These are phyloP conservation scores for Xenops minutus DNA, from an alignment of 2,797 vertebrate species.

Conservation along the genomic window DNA sequence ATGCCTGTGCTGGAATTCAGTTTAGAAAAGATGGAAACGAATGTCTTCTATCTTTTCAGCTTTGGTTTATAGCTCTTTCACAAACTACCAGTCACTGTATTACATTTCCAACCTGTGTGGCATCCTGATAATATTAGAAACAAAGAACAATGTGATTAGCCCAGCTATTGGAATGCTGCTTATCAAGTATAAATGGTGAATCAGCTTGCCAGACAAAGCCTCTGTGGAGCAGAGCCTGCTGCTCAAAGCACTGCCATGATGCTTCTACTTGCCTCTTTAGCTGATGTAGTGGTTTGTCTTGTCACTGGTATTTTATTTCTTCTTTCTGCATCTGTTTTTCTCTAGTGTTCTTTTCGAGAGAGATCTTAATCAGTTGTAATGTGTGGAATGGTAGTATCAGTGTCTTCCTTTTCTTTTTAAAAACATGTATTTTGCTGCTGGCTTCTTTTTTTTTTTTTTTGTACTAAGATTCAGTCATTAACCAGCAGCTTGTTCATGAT, in stretches of 20 bases:
- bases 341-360: neutral
- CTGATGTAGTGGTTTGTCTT: neutral
- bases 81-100: neutral
- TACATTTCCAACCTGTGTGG: neutral
- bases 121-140: neutral
- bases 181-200: neutral
- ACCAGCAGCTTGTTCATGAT: neutral
- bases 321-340: neutral
- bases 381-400: neutral
- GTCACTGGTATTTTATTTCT: neutral
- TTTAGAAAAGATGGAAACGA: neutral
- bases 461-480: neutral
- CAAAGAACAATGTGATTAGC: neutral
- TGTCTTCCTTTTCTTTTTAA: neutral
- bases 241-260: neutral
- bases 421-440: neutral
- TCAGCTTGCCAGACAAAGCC: neutral
- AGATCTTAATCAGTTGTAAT: neutral
- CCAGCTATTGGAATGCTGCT: neutral
- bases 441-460: neutral
- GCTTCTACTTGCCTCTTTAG: neutral
- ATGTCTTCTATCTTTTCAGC: neutral
- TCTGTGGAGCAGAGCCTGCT: neutral
- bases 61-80: neutral
- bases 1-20: neutral